Conservation (phyloP, 1,140 invertebrate species). For the Ips nitidus region DNA sequence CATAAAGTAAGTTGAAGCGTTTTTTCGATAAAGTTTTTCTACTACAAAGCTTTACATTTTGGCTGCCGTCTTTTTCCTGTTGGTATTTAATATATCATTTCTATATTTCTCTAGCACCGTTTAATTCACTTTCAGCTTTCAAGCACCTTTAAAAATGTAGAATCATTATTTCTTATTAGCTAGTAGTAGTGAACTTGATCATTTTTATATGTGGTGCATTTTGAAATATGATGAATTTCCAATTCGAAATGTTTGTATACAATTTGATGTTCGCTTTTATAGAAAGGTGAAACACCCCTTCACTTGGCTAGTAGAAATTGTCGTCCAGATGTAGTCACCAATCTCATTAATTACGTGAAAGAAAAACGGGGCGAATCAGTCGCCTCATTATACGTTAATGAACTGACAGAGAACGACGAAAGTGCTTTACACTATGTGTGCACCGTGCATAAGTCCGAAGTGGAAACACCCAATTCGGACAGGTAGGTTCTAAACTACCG, state of each 20-base stretch:
- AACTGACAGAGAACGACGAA: conserved; percentile 86
- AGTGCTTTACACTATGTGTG: conserved; percentile 89
- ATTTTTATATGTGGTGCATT: no score
- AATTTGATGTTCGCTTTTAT: background rate
- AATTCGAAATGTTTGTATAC: no score
- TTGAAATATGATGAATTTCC: no score
- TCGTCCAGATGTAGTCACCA: conserved; percentile 79
- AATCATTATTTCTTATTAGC: no score
- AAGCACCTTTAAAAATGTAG: no score
- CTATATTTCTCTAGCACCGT: conserved; percentile 1
- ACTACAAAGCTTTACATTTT: conserved; percentile 25
- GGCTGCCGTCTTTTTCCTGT: conserved; percentile 3
- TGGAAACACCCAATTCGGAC: conserved; percentile 77
- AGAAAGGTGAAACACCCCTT: conserved; percentile 94
- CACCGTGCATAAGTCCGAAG: conserved; percentile 76
- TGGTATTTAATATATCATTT: background rate
- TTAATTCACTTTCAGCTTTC: background rate
- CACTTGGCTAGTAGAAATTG: conserved; percentile 88
- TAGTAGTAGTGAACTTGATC: no score
- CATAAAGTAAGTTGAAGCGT: conserved; percentile 35
- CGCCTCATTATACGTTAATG: conserved; percentile 75
- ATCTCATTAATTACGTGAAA: conserved; percentile 84
- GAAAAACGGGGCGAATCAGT: conserved; percentile 69
- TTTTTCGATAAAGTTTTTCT: conserved; percentile 25
- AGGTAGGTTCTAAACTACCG: conserved; percentile 40